Base-by-base conservation (phyloP, 2,113 vertebrate genomes). In the Noturus placidus region DNA sequence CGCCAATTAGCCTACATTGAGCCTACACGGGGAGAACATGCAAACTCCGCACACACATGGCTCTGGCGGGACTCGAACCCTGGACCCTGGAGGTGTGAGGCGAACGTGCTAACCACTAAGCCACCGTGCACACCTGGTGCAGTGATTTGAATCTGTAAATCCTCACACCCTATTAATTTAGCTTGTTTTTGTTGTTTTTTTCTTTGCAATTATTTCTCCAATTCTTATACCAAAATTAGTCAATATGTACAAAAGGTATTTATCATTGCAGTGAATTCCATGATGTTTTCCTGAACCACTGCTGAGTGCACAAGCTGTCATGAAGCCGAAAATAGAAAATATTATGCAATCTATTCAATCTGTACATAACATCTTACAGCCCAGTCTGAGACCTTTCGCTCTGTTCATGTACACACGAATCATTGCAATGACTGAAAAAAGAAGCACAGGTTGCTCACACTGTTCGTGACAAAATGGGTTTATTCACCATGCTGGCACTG, bases 391-490 rank as follows among this genome's bases (percentile, higher is more conserved):
- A 72, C 30, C 50, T 74, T 72, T 19, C 27, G 56, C 79, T 61
- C 79, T 56, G 5, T 38, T 82, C 79, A 61, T 82, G 33, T 82
- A 42, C 79, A 82, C 56, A 82, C 33, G 6, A 82, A 81, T 57
- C 78, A 35, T 79, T 4, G 15, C 50, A n/a, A 13, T 59, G 54
- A 59, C 30, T 54, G n/a, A 20, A 56, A 54, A 76, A 59, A 35
- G 76, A 86, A 38, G n/a, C 38, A 50, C 52, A 72, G 35, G 27
- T 42, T 56, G 52, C 54, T 56, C 85, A 69, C 25, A 30, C 61
- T 38, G 85, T 63, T 56, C 52, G 57, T 50, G 85, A 69, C 61
- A 81, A 76, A 85, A 89, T 82, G 27, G 38, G 65, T 82, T 86
- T 88, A 84, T 79, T 89, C 84, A 46, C 57, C 46, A 13, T 17